Base-by-base conservation (phyloP, 2,888 invertebrate species). In the Lamproptera curius region DNA sequence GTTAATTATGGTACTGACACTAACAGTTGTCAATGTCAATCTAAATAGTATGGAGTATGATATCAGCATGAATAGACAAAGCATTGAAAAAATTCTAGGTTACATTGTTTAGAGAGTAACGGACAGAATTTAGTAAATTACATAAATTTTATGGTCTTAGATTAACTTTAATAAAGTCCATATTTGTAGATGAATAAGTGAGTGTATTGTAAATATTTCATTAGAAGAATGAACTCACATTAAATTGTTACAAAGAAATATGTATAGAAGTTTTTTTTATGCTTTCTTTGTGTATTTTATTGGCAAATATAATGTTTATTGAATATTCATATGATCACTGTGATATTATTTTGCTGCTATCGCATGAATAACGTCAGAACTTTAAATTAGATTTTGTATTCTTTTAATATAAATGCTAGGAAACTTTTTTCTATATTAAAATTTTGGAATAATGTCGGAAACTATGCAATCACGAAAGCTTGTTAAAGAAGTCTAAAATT, bases 11-110 rank as follows among this genome's bases (percentile, higher is more conserved):
- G 31, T 37, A 28, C 37, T 17, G 4, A 14, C 13, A 43, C 20
- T 43, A 38, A 48, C 41, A 51, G 43, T 37, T 53, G 42, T 28
- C 47, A 50, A 53, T 46, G 43, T 45, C 47, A 50, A 49, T 46
- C 38, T 43, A 37, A 50, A 51, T 50, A n/a, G 45, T 51, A 31
- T 15, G 20, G 17, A 14, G 31, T 43, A 38, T 41, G 35, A 42
- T 31, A 42, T 43, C 42, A 37, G 23, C 14, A 10, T 26, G 36
- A 37, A 40, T 49, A 36, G 35, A 41, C 33, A 10, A 35, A 35
- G 17, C 23, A 23, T 16, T 16, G 13, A 41, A 31, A 13, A 10
- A 15, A 9, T 42, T 42, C 16, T 42, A 42, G 42, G 42, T 34
- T 20, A 42, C 13, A 34, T 42, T 10, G 23, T n/a, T 42, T 42